Conservation (phyloP, 2,113 vertebrate genomes). For the Penelope pileata region DNA sequence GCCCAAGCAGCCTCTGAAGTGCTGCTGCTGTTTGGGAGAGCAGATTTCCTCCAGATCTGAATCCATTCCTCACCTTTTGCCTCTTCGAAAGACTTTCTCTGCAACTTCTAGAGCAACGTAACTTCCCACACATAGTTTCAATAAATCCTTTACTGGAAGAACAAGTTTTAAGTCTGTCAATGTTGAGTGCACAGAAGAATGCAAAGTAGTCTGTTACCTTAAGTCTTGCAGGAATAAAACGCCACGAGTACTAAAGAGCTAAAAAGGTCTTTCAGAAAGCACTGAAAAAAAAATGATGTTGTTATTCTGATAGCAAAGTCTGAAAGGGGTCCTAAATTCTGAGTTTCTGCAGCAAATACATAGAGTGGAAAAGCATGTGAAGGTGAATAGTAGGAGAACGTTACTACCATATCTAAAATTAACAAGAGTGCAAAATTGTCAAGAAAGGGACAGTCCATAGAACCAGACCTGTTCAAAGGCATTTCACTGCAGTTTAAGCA, state of each 20-base stretch:
- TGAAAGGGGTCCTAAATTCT: not conserved
- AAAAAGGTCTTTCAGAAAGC: not conserved
- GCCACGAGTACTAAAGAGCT: not conserved
- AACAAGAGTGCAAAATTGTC: not conserved
- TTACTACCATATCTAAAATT: not conserved
- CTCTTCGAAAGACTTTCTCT: slow-evolving; percentile 25
- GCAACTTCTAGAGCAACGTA: not conserved
- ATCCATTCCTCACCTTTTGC: not conserved
- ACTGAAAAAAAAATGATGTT: not conserved
- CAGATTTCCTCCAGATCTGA: not conserved
- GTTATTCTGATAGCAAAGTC: not conserved
- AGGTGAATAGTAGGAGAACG: not conserved
- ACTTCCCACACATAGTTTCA: not conserved
- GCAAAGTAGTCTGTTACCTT: not conserved
- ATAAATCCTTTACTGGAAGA: not conserved
- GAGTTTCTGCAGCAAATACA: not conserved
- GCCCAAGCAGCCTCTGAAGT: not conserved
- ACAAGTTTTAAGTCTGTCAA: not conserved
- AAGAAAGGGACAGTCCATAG: not conserved
- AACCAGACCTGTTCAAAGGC: not conserved
- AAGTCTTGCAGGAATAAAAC: not conserved
- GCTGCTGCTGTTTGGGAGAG: not conserved
- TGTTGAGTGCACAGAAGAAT: not conserved
- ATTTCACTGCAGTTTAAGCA: not conserved
- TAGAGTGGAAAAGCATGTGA: not conserved